Percentiles rank a stretch among this genome's conserved stretches.
These are phyloP conservation scores for Phengaris alcon DNA, from an alignment of 2,888 invertebrate species.

Conservation along the genomic window DNA sequence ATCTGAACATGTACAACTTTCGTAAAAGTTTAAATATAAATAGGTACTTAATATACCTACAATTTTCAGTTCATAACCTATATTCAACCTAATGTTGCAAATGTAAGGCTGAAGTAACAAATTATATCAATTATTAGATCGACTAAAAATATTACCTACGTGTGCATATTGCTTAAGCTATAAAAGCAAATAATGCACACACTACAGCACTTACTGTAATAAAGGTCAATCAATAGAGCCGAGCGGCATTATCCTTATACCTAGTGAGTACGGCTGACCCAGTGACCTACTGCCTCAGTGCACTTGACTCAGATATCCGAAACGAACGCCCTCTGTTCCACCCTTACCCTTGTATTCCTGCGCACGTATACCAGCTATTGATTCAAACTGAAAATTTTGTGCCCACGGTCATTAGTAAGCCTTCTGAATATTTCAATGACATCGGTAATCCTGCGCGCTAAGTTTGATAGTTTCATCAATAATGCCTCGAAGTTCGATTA, in stretches of 20 bases:
- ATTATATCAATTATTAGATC: no score
- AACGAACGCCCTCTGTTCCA: slow-evolving; percentile 45
- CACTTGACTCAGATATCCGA: slow-evolving; percentile 69
- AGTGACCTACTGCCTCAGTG: slow-evolving; percentile 74
- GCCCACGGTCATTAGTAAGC: slow-evolving; percentile 11
- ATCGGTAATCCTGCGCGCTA: neutral
- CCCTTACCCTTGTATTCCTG: slow-evolving; percentile 34
- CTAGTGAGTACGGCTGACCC: slow-evolving; percentile 30
- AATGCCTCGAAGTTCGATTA: neutral
- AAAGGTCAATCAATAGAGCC: slow-evolving; percentile 18
- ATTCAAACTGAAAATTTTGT: slow-evolving; percentile 31
- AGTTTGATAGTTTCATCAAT: neutral
- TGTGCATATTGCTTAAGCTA: neutral
- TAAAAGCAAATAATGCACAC: neutral
- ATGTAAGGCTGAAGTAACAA: no score
- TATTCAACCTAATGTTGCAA: no score
- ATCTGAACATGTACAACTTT: no score
- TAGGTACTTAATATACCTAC: no score
- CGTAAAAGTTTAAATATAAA: no score
- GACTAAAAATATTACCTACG: neutral
- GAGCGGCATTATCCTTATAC: slow-evolving; percentile 4
- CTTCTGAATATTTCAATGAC: slow-evolving; percentile 11
- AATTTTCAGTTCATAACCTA: no score
- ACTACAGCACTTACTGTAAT: neutral
- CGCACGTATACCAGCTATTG: slow-evolving; percentile 35